Base-by-base conservation (phyloP, 1,140 invertebrate species). In the Microplitis demolitor region DNA sequence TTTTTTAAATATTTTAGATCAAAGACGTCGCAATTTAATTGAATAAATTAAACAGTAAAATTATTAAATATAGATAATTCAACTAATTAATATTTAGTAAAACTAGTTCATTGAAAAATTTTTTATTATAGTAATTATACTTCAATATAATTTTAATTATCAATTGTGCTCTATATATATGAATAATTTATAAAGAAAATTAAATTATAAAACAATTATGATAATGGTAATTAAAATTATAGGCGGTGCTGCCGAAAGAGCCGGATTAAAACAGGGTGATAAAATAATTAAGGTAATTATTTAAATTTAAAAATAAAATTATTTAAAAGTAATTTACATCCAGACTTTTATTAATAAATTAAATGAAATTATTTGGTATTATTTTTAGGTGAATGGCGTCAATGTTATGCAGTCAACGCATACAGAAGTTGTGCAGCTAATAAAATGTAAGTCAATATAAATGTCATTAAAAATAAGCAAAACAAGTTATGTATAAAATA, bases 241-340 rank as follows among this genome's bases (percentile, higher is more conserved):
- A 94, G 94, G 96, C 86, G 97, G 97, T 76, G 95, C 97, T 75
- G 97, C 97, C 73, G 95, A 95, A 84, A 92, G 92, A 83, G 96
- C 97, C 76, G 97, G 97, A 58, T 93, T 99, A 74, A 94, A 96
- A 74, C 91, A 94, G 75, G 96, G 95, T 34, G 97, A 99, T 88
- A 93, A 94, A 87, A 98, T 99, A 80, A 92, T 98, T 72, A 96
- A 97, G 90, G 95, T 96, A 82, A 88, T 24, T 24, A 24, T 85
- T 74, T 51, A 6, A 45, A 11, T 67, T 35, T 24, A n/a, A n/a
- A n/a, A n/a, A 56, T 33, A 56, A 34, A 67, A 24, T 50, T 51
- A 50, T 16, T 50, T 50, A 50, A n/a, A 66, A 24, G n/a, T 35
- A 34, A 45, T 72, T 61, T 66, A 58, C 39, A 0, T 53, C 33